Conservation (phyloP, 2,888 invertebrate species). For the Yponomeuta evonymella region DNA sequence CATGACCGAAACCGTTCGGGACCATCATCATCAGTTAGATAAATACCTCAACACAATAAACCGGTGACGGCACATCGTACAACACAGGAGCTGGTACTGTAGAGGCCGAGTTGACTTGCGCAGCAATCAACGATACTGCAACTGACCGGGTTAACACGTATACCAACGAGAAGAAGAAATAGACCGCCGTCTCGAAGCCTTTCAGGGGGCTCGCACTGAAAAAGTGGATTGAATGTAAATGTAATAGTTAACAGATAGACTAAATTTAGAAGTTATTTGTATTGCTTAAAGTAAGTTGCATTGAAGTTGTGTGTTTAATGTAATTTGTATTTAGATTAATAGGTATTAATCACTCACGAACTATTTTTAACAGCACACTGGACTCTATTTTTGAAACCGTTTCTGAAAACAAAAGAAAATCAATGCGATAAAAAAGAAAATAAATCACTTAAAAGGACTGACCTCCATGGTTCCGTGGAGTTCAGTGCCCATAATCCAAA, state of each 20-base stretch:
- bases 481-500: too few species aligned
- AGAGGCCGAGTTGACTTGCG: constrained; percentile 76
- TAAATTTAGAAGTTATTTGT: too few species aligned
- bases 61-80: constrained; percentile 78
- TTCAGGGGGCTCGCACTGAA: constrained; percentile 56
- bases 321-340: too few species aligned
- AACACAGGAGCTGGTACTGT: constrained; percentile 73
- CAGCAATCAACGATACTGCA: constrained; percentile 78
- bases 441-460: constrained; percentile 22
- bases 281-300: too few species aligned
- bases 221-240: neutral
- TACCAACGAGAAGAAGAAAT: constrained; percentile 80
- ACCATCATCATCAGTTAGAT: neutral
- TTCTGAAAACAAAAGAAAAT: constrained; percentile 10
- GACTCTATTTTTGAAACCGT: constrained; percentile 37
- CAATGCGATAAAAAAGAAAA: neutral
- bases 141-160: constrained; percentile 78
- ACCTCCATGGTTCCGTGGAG: too few species aligned
- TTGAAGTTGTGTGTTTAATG: too few species aligned
- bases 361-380: constrained; percentile 1
- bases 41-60: constrained; percentile 78
- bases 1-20: too few species aligned
- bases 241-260: too few species aligned
- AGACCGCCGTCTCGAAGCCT: constrained; percentile 73
- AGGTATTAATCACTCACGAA: neutral